Conservation (phyloP, 2,888 invertebrate genomes). For the Pherbina coryleti region DNA sequence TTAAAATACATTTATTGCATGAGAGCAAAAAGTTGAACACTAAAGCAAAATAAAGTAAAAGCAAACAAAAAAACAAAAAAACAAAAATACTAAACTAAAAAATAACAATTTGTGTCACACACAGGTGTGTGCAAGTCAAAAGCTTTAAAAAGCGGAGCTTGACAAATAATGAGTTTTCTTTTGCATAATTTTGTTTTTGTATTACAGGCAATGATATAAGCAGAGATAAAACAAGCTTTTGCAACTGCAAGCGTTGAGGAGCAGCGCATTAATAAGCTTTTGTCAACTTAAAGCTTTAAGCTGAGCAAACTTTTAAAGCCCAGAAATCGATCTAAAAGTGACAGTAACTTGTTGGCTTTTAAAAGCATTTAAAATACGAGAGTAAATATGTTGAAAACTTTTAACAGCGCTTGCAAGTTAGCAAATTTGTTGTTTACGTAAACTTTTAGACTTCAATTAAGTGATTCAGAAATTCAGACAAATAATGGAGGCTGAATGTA, state of each 20-base stretch:
- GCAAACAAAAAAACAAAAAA: conserved; percentile 26
- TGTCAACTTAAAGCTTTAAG: not conserved
- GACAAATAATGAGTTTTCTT: not conserved
- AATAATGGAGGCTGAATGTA: conserved; percentile 59
- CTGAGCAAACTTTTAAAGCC: not conserved
- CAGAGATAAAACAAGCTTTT: too few relatives aligned
- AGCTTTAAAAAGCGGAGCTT: too few relatives aligned
- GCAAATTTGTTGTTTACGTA: not conserved
- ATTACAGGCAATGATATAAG: not conserved
- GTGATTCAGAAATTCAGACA: conserved; percentile 44
- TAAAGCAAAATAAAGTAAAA: conserved; percentile 42
- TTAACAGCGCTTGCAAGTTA: not conserved
- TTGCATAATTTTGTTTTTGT: not conserved
- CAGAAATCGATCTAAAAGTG: not conserved
- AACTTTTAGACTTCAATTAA: not conserved
- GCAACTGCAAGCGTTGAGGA: not conserved
- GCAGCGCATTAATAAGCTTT: not conserved
- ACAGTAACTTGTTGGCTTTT: not conserved
- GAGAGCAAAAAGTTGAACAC: conserved; percentile 50
- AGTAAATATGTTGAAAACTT: not conserved
- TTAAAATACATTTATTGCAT: conserved; percentile 57
- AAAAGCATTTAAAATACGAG: not conserved
- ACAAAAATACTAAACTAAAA: not conserved
- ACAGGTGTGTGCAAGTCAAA: too few relatives aligned
- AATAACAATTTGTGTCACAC: not conserved